phyloP scores from a whole-genome alignment of 2,888 invertebrate species.

The Poecilobothrus nobilitatus region DNA sequence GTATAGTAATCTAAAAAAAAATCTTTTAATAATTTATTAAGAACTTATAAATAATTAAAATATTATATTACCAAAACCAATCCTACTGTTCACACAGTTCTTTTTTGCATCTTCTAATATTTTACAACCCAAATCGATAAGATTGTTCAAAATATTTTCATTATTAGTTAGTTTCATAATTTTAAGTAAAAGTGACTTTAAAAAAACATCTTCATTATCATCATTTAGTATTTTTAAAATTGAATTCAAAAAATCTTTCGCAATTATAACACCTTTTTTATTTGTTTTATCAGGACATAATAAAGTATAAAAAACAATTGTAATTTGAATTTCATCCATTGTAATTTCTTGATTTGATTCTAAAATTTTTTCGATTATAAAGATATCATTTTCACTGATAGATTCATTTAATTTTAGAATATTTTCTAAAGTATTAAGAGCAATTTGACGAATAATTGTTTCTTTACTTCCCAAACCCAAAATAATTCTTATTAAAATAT shows the following conservation, averaged over 20 bases:
- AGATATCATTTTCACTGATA: constrained; percentile 27
- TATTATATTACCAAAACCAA: not conserved
- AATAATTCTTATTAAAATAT: constrained; percentile 32
- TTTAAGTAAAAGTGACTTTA: constrained; percentile 29
- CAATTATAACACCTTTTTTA: constrained; percentile 17
- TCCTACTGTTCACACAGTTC: not conserved
- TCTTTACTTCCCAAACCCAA: constrained; percentile 52
- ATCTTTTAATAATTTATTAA: not conserved
- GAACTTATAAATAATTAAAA: not conserved
- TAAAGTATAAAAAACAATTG: constrained; percentile 54
- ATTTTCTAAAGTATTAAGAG: constrained; percentile 48
- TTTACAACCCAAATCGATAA: constrained; percentile 10
- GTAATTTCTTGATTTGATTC: constrained; percentile 51
- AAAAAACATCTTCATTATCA: constrained; percentile 26
- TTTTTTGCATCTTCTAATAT: not conserved
- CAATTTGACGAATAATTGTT: constrained; percentile 48
- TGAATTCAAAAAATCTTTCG: not conserved
- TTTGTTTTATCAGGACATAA: constrained; percentile 47
- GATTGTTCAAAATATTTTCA: constrained; percentile 12
- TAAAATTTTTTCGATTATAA: constrained; percentile 27
- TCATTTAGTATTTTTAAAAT: not conserved
- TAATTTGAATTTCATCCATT: constrained; percentile 58
- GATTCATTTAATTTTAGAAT: constrained; percentile 24
- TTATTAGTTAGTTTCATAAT: constrained; percentile 26
- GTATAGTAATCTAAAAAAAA: constrained; percentile 46